Evolutionary conservation across 2,888 invertebrate genomes (phyloP).

Genomic region (Scrobipalpa atriplicella): DNA sequence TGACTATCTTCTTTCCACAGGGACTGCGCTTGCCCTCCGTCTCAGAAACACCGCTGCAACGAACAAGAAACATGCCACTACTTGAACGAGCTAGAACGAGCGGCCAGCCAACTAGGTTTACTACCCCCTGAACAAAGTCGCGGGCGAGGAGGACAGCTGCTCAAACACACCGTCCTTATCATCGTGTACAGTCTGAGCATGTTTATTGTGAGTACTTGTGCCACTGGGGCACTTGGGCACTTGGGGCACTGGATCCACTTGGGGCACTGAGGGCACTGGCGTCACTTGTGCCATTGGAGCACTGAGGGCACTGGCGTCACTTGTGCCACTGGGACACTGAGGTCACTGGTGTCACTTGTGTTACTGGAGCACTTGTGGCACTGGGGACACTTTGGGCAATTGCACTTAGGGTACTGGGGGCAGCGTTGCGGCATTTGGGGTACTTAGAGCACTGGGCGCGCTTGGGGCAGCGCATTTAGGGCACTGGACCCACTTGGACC

Average conservation of each 20-base stretch:
- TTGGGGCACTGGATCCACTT: neutral
- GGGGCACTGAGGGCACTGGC: neutral
- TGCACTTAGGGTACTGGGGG: no score
- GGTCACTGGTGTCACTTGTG: no score
- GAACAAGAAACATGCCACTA: conserved; percentile 57
- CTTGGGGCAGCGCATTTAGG: no score
- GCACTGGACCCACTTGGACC: neutral
- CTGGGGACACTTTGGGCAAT: no score
- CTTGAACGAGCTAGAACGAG: conserved; percentile 60
- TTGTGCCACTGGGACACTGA: no score
- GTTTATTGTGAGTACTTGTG: conserved; percentile 89
- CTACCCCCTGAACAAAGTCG: conserved; percentile 67
- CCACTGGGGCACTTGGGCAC: neutral
- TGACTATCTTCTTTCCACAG: conserved; percentile 39
- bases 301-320: no score
- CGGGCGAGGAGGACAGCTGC: conserved; percentile 84
- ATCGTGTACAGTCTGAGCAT: conserved; percentile 91
- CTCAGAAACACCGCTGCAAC: conserved; percentile 55
- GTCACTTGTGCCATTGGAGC: neutral
- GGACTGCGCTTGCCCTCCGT: conserved; percentile 68
- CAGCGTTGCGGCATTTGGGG: no score
- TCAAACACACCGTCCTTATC: conserved; percentile 91
- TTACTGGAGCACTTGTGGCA: no score
- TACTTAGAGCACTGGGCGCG: no score
- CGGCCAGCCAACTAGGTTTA: conserved; percentile 66